Percentiles rank a stretch among this genome's conserved stretches.
These are phyloP conservation scores for Tenodera sinensis DNA, from an alignment of 2,888 invertebrate genomes.

Conservation along the genomic window DNA sequence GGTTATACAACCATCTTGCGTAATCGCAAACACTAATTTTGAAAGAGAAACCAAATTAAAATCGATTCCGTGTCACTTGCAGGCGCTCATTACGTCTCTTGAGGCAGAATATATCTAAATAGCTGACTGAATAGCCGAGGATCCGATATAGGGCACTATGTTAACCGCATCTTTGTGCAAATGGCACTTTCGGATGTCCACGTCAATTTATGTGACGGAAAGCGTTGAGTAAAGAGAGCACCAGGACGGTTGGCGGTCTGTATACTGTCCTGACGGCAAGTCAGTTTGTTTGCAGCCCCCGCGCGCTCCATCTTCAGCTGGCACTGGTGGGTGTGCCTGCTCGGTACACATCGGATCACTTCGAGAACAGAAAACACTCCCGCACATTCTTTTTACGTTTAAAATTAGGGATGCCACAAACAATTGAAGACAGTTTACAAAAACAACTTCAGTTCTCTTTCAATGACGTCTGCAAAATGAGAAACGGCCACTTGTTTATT, in stretches of 20 bases:
- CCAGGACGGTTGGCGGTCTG: not conserved
- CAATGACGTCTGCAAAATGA: not conserved
- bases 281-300: not conserved
- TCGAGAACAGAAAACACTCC: not conserved
- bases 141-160: not conserved
- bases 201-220: not conserved
- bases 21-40: not conserved
- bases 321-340: not conserved
- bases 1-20: not conserved
- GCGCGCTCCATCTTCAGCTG: not conserved
- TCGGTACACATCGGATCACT: not conserved
- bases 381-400: not conserved
- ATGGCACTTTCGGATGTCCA: not conserved
- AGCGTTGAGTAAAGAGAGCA: not conserved
- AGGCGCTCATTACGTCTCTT: not conserved
- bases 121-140: not conserved
- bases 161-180: not conserved
- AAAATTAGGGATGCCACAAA: not conserved
- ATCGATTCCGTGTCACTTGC: not conserved
- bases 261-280: not conserved
- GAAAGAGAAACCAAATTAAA: not conserved
- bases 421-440: not conserved
- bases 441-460: not conserved
- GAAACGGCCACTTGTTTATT: not conserved
- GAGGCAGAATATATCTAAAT: not conserved